Evolutionary conservation across 2,888 invertebrate species (phyloP), one percentile per base, ranked within the genome.

Genomic region (Malachius bipustulatus): DNA sequence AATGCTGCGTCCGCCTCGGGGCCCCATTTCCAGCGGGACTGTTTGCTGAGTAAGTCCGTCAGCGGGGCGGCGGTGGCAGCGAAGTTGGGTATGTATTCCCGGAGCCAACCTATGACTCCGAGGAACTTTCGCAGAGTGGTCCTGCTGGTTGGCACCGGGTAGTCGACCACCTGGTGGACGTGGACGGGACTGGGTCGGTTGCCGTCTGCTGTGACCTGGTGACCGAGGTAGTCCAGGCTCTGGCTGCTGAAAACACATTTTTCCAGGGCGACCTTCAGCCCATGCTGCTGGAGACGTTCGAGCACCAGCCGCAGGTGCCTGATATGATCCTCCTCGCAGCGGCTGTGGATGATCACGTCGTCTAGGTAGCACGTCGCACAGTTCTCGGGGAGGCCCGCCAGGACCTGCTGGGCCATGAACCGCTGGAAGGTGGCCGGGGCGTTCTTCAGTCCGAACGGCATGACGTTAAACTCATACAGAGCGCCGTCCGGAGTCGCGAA

Each of bases 341-440:
- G 13, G 1, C 36, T 38, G 16, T 38, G 44, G 0, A 45, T 35
- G n/a, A n/a, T n/a, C n/a, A n/a, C n/a, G n/a, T n/a, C n/a, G n/a
- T n/a, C n/a, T n/a, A n/a, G n/a, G n/a, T 1, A 54, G 47, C 2
- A 55, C 49, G 32, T 55, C 52, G 19, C 54, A 53, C 2, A 55
- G 34, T 14, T 10, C 11, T 8, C 29, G 8, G 8, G 9, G 11
- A 6, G 8, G 6, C 11, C 6, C 8, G 11, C 9, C n/a, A n/a
- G n/a, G n/a, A n/a, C n/a, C n/a, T n/a, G n/a, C n/a, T n/a, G n/a
- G n/a, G n/a, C n/a, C n/a, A n/a, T n/a, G n/a, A n/a, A n/a, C n/a
- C n/a, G n/a, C n/a, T n/a, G n/a, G n/a, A n/a, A n/a, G n/a, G n/a
- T n/a, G n/a, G n/a, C n/a, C n/a, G n/a, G n/a, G n/a, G n/a, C n/a